Percentiles rank a stretch among this genome's conserved stretches.
Evolutionary conservation across 2,888 invertebrate species (phyloP).

Genomic region (Agrenia bidenticulata): DNA sequence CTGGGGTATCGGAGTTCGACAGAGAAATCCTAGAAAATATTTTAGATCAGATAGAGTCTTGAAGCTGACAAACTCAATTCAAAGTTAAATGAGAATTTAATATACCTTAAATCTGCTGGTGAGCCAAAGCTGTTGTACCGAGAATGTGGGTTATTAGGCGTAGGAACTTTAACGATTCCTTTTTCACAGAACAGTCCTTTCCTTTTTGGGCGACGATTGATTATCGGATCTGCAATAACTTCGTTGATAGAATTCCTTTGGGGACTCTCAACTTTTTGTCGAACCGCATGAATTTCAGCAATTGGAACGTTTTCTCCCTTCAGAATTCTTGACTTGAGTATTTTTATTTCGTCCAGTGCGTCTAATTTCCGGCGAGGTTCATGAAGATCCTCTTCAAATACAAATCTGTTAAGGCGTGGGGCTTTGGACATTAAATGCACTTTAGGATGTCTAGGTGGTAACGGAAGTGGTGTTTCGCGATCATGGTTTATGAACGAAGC

Average conservation of each 20-base stretch:
- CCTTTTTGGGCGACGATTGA: conserved; percentile 11
- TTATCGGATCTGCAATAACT: not conserved
- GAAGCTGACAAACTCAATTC: not conserved
- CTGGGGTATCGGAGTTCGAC: conserved; percentile 21
- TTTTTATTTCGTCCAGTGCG: conserved; percentile 10
- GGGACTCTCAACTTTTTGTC: not conserved
- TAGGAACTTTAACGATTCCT: conserved; percentile 31
- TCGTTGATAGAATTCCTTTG: not conserved
- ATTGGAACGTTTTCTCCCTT: conserved; percentile 25
- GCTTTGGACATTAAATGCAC: no score
- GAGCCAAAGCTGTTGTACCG: conserved; percentile 25
- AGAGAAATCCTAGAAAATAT: conserved; percentile 11
- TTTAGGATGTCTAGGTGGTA: not conserved
- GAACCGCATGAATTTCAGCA: conserved; percentile 29
- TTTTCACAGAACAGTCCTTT: conserved; percentile 27
- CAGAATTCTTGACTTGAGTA: conserved; percentile 20
- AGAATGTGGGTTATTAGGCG: conserved; percentile 29
- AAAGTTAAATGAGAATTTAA: no score
- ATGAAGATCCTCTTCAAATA: no score
- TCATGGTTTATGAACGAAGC: not conserved
- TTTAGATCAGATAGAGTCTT: not conserved
- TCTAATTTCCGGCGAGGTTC: not conserved
- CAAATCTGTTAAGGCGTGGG: no score
- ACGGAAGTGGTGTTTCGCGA: not conserved
- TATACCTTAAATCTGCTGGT: conserved; percentile 28